These are phyloP conservation scores for Neoscelio sp. DNA, from an alignment of 2,888 invertebrate species.

Conservation along the genomic window DNA sequence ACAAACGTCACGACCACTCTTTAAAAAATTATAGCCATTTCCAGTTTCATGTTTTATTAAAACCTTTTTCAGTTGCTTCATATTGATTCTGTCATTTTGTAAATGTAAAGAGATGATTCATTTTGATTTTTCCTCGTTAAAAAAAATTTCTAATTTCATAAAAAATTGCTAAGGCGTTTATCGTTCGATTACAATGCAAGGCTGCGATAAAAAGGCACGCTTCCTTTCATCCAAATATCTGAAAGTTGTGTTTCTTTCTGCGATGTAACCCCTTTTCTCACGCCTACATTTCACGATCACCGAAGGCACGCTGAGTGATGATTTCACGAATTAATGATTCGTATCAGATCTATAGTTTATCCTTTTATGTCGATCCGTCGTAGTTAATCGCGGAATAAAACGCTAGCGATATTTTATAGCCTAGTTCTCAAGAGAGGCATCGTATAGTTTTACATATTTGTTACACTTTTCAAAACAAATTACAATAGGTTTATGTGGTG, in stretches of 20 bases:
- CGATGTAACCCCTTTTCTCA: constrained; percentile 72
- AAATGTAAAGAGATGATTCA: too few relatives aligned
- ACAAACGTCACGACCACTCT: too few relatives aligned
- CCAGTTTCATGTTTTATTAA: too few relatives aligned
- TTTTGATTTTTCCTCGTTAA: too few relatives aligned
- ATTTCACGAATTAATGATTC: constrained; percentile 75
- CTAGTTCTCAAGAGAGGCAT: constrained; percentile 67
- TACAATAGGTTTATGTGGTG: not conserved
- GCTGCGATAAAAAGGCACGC: constrained; percentile 32
- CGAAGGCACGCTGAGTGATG: constrained; percentile 53
- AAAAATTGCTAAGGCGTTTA: too few relatives aligned
- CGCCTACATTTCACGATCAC: constrained; percentile 69
- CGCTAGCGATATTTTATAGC: constrained; percentile 60
- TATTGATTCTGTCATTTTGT: too few relatives aligned
- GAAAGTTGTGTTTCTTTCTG: constrained; percentile 48
- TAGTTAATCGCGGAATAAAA: constrained; percentile 59
- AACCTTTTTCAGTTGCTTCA: too few relatives aligned
- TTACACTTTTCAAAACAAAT: constrained; percentile 42
- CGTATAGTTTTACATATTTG: constrained; percentile 17
- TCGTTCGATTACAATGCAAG: too few relatives aligned
- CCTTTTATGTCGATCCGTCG: constrained; percentile 53
- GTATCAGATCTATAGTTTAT: constrained; percentile 69
- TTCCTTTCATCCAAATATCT: constrained; percentile 51
- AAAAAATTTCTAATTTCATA: too few relatives aligned
- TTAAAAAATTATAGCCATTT: too few relatives aligned